phyloP scores from a whole-genome alignment of 2,888 invertebrate genomes.

The Phyto melanocephala region DNA sequence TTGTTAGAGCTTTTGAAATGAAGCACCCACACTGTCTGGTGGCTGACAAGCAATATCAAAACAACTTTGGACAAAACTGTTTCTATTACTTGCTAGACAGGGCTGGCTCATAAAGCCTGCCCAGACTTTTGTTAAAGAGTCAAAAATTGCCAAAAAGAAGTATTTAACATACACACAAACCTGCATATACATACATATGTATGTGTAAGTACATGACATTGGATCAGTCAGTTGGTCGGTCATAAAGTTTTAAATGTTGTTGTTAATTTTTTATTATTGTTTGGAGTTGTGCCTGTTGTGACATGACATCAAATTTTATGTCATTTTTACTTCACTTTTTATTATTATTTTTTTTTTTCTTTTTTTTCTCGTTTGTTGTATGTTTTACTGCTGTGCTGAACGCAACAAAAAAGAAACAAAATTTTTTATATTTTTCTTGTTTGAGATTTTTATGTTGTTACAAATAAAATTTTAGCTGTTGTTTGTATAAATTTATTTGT shows the following conservation, averaged over 20 bases:
- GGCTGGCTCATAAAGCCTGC: conserved; percentile 1
- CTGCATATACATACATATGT: neutral
- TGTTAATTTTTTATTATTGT: conserved; percentile 25
- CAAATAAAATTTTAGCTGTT: conserved; percentile 38
- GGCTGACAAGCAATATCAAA: neutral
- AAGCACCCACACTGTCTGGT: conserved; percentile 63
- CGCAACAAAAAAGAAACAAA: neutral
- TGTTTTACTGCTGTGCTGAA: neutral
- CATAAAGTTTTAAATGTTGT: conserved; percentile 37
- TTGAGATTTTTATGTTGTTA: conserved; percentile 42
- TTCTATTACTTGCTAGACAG: conserved; percentile 17
- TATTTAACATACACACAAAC: neutral
- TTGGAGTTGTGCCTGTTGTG: conserved; percentile 64
- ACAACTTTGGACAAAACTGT: neutral
- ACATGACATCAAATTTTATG: conserved; percentile 72
- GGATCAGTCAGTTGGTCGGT: conserved; percentile 1
- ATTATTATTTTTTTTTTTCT: conserved; percentile 71
- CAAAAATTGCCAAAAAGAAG: neutral
- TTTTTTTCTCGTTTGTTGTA: conserved; percentile 12
- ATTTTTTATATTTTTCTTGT: conserved; percentile 8
- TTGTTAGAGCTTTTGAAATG: conserved; percentile 26
- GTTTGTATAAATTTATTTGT: conserved; percentile 31
- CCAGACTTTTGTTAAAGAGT: conserved; percentile 6
- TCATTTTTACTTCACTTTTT: conserved; percentile 47
- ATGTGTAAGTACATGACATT: neutral